A percentile compares a stretch with the other conserved stretches of the same genome.
These are phyloP conservation scores for Noctilio leporinus DNA, from an alignment of 2,113 vertebrate genomes.

Conservation along the genomic window DNA sequence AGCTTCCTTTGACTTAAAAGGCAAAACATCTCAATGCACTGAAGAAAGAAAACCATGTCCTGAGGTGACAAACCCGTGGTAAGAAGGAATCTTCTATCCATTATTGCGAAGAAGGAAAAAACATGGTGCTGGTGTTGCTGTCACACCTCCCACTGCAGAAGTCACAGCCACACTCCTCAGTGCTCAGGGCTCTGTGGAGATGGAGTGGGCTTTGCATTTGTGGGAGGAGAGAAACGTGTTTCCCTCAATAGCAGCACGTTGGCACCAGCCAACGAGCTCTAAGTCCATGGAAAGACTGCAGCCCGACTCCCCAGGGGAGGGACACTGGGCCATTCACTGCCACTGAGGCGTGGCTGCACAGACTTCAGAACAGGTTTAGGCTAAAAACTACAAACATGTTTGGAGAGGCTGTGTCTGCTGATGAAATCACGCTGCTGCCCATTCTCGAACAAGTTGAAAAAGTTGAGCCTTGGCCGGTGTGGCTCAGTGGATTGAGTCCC, in stretches of 20 bases:
- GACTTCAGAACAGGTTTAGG: not conserved
- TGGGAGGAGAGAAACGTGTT: not conserved
- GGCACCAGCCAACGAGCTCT: not conserved
- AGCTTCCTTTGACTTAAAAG: not conserved
- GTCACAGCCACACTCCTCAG: not conserved
- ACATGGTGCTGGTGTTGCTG: not conserved
- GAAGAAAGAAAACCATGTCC: not conserved
- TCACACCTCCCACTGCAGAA: not conserved
- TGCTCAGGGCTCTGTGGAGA: not conserved
- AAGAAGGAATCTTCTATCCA: not conserved
- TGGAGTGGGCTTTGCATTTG: not conserved
- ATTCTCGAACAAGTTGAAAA: not conserved
- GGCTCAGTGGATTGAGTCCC: too few relatives aligned
- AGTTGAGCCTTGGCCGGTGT: too few relatives aligned
- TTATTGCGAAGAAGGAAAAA: not conserved
- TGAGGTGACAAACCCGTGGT: not conserved
- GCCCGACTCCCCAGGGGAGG: not conserved
- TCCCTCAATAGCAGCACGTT: not conserved
- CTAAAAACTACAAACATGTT: not conserved
- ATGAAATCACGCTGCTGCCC: not conserved
- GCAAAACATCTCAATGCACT: not conserved
- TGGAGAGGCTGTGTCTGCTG: not conserved
- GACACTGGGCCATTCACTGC: not conserved
- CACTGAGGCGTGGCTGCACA: not conserved
- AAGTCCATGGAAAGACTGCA: not conserved